Evolutionary conservation across 1,140 invertebrate species (phyloP).

Genomic region (Xylocopa sonorina): DNA sequence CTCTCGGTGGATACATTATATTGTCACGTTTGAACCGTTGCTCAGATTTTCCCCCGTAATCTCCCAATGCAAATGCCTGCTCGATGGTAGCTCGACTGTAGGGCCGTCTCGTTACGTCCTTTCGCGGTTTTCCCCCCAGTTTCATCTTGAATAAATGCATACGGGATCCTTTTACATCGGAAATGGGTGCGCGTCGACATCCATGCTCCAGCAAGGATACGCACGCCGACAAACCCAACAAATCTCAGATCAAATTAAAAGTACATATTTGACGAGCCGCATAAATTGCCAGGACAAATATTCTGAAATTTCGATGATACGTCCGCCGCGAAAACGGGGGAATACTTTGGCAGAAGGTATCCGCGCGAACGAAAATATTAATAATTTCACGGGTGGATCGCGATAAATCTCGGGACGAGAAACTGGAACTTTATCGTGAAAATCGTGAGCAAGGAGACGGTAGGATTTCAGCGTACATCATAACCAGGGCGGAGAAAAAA

Average conservation of each 20-base stretch:
- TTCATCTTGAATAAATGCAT: conserved; percentile 45
- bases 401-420: conserved; percentile 55
- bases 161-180: conserved; percentile 33
- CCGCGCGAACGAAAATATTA: conserved; percentile 31
- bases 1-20: not conserved
- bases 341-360: not conserved
- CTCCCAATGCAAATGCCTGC: not conserved
- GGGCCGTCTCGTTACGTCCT: not conserved
- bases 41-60: not conserved
- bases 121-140: not conserved
- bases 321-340: not conserved
- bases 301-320: too few species aligned
- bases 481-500: conserved; percentile 45
- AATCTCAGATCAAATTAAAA: too few species aligned
- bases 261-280: conserved; percentile 1
- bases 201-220: not conserved
- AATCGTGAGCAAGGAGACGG: conserved; percentile 47
- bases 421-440: conserved; percentile 38
- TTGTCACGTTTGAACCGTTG: not conserved
- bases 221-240: too few species aligned
- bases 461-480: conserved; percentile 58
- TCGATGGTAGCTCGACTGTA: too few species aligned
- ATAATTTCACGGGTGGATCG: conserved; percentile 49
- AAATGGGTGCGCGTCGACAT: not conserved
- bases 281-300: too few species aligned